Conservation (phyloP, 2,113 vertebrate species). For the Arizona elegans region DNA sequence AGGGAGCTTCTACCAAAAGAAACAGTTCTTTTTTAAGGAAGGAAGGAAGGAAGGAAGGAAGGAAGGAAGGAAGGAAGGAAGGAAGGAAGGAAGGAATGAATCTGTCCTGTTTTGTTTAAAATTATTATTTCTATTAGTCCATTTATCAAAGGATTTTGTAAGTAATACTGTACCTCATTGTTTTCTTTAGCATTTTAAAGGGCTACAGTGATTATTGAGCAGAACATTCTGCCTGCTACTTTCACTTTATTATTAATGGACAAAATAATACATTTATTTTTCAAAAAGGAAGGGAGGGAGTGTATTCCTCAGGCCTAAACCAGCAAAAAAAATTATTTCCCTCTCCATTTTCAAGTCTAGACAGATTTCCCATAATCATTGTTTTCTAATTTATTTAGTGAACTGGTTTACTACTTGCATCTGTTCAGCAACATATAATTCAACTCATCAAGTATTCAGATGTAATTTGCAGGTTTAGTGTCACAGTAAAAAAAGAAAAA, state of each 20-base stretch:
- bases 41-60: background rate
- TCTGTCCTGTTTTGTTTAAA: background rate
- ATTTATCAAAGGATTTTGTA: background rate
- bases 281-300: background rate
- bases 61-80: background rate
- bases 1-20: background rate
- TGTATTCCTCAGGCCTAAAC: conserved; percentile 11
- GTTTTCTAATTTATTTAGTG: background rate
- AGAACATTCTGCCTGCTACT: background rate
- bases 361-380: background rate
- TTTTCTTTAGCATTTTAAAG: background rate
- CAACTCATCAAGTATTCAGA: background rate
- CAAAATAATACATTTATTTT: background rate
- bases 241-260: background rate
- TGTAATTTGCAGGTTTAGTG: background rate
- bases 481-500: background rate
- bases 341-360: background rate
- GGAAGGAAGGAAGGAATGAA: background rate
- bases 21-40: background rate
- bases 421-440: background rate
- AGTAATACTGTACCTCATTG: background rate
- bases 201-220: background rate
- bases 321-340: background rate
- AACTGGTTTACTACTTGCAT: background rate
- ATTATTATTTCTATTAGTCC: background rate